phyloP scores from a whole-genome alignment of 2,797 vertebrate species.

The Gouania willdenowi region DNA sequence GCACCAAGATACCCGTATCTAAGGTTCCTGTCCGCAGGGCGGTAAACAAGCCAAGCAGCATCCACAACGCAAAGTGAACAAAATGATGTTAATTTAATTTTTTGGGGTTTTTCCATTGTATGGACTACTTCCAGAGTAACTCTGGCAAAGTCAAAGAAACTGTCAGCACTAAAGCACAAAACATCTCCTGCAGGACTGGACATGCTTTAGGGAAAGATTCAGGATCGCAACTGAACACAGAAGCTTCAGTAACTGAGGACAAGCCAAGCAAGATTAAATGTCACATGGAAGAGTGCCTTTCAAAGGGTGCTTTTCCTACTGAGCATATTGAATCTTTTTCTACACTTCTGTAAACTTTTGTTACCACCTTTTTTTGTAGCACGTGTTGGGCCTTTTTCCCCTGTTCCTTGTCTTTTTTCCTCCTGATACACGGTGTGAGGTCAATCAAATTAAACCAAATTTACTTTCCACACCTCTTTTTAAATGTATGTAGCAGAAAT shows the following conservation, averaged over 20 bases:
- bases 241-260: constrained; percentile 34
- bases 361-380: constrained; percentile 73
- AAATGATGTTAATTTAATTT: too few species aligned
- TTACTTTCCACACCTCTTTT: constrained; percentile 63
- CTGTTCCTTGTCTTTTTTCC: constrained; percentile 47
- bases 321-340: constrained; percentile 63
- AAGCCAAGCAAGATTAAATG: constrained; percentile 29
- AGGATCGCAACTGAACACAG: constrained; percentile 46
- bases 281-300: constrained; percentile 55
- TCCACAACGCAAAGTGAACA: too few species aligned
- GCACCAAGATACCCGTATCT: constrained; percentile 96
- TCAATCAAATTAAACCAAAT: constrained; percentile 41
- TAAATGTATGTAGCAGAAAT: constrained; percentile 77
- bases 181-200: constrained; percentile 54
- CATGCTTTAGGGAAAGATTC: constrained; percentile 63
- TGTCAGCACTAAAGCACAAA: constrained; percentile 67
- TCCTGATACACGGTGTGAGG: constrained; percentile 39
- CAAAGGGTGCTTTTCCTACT: constrained; percentile 71
- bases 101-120: too few species aligned
- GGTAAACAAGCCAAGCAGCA: constrained; percentile 78
- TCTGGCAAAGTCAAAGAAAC: constrained; percentile 34
- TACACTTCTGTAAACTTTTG: constrained; percentile 74
- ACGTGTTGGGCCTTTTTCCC: constrained; percentile 34
- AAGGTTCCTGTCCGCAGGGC: constrained; percentile 89
- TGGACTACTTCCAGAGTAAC: constrained; percentile 27